Base-by-base conservation (phyloP, 2,797 vertebrate genomes). In the Xenopus petersii region DNA sequence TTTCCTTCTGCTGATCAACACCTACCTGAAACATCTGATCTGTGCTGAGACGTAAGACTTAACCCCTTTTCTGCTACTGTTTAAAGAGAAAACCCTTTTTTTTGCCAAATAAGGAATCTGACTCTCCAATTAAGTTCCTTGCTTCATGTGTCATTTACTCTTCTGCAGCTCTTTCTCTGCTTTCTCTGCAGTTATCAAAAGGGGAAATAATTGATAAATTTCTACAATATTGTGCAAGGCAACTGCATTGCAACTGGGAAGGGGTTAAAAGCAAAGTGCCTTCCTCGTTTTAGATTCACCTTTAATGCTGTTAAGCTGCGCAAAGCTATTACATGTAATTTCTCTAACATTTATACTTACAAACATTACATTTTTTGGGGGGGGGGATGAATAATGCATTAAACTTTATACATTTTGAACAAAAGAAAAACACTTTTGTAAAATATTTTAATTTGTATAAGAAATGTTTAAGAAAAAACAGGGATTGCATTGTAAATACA, bases 391-490 rank as follows among this genome's bases (percentile, higher is more conserved):
- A 84, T 42, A 85, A 91, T 91, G 88, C 89, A 89, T 86, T 90
- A 89, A 92, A 87, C 86, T 93, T 93, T 95, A 87, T 94, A 94
- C 91, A 81, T 92, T 94, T 95, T 92, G 88, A 88, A 85, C 87
- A 80, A 83, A 84, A 79, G 66, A 82, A 90, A 51, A 16, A 16
- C n/a, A 56, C 95, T 92, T 78, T 93, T 87, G 85, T 91, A 91
- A 90, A 96, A 93, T 96, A 96, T 96, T 96, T 96, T 95, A 96
- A 90, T 93, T 94, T 93, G 90, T 92, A 93, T 95, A 91, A 89
- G 84, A 86, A 86, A 77, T 88, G 87, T 86, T 91, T 78, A 42
- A 42, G 64, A 79, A 60, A 79, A 62, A 60, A 91, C 88, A 89
- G 87, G 80, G 89, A 84, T 65, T 91, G 87, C 93, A 90, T 65